These are phyloP conservation scores for Trichechus manatus DNA, from an alignment of 2,113 vertebrate species.

Conservation along the genomic window DNA sequence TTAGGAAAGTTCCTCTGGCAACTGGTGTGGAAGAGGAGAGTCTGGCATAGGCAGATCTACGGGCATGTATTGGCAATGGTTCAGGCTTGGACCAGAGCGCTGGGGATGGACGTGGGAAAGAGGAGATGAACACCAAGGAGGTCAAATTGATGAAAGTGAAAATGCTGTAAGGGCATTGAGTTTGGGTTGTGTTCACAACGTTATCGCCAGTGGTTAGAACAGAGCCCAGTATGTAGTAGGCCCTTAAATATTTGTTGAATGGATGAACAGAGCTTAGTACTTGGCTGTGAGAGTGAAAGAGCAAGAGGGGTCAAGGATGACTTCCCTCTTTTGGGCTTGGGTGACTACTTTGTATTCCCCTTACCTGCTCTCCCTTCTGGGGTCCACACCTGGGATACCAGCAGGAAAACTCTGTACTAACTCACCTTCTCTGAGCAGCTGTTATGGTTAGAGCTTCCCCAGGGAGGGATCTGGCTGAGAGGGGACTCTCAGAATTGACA, in stretches of 20 bases:
- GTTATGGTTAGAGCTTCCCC: not conserved
- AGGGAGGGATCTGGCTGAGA: not conserved
- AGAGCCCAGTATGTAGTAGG: not conserved
- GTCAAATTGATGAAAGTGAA: not conserved
- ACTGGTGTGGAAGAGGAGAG: not conserved
- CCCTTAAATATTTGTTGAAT: not conserved
- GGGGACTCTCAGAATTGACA: not conserved
- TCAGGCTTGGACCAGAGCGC: not conserved
- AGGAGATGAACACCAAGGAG: not conserved
- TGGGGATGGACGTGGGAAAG: not conserved
- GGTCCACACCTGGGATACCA: not conserved
- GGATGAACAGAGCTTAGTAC: not conserved
- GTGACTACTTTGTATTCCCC: not conserved
- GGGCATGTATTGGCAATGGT: not conserved
- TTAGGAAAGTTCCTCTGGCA: conserved; percentile 31
- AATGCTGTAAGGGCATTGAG: not conserved
- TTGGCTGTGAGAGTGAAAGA: not conserved
- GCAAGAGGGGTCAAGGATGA: not conserved
- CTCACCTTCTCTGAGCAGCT: not conserved
- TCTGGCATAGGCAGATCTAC: not conserved
- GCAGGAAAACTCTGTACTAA: conserved; percentile 1
- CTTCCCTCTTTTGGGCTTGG: conserved; percentile 28
- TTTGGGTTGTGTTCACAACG: conserved; percentile 11
- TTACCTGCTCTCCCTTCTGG: not conserved
- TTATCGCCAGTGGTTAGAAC: not conserved